These are phyloP conservation scores for Limenitis arthemis DNA, from an alignment of 2,888 invertebrate species.

Conservation along the genomic window DNA sequence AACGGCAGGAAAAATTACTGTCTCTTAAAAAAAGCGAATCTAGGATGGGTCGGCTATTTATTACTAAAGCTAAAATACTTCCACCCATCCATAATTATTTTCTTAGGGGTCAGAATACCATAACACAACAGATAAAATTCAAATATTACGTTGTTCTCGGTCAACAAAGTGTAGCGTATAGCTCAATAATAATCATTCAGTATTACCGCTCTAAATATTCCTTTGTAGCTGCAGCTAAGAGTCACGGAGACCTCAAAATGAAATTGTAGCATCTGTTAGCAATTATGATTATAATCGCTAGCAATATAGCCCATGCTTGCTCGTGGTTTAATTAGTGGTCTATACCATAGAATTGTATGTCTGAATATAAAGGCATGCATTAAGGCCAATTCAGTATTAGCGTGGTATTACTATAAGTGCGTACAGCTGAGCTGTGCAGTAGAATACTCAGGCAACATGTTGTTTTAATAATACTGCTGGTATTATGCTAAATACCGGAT, in stretches of 20 bases:
- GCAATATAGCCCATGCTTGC: conserved; percentile 19
- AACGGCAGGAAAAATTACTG: too few relatives aligned
- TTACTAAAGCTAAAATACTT: too few relatives aligned
- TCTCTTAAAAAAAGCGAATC: too few relatives aligned
- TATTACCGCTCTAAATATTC: conserved; percentile 24
- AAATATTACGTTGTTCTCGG: conserved; percentile 16
- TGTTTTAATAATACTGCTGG: too few relatives aligned
- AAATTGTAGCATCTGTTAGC: conserved; percentile 28
- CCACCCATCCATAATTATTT: too few relatives aligned
- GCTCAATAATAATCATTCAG: conserved; percentile 6
- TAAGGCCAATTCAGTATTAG: conserved; percentile 9
- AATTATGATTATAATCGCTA: conserved; percentile 28
- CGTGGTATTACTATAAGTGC: conserved; percentile 2
- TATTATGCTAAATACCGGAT: too few relatives aligned
- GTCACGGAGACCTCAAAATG: conserved; percentile 20
- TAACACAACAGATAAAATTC: background rate
- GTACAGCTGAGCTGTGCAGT: background rate
- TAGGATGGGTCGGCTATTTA: too few relatives aligned
- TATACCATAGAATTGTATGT: conserved; percentile 7
- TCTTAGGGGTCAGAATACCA: too few relatives aligned
- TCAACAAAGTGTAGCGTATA: conserved; percentile 16
- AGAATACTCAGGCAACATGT: background rate
- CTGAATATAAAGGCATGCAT: conserved; percentile 13
- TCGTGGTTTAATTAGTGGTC: conserved; percentile 19
- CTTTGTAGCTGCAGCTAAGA: conserved; percentile 19